Conservation (phyloP, 2,797 vertebrate species). For the Sebastes hopkinsi region DNA sequence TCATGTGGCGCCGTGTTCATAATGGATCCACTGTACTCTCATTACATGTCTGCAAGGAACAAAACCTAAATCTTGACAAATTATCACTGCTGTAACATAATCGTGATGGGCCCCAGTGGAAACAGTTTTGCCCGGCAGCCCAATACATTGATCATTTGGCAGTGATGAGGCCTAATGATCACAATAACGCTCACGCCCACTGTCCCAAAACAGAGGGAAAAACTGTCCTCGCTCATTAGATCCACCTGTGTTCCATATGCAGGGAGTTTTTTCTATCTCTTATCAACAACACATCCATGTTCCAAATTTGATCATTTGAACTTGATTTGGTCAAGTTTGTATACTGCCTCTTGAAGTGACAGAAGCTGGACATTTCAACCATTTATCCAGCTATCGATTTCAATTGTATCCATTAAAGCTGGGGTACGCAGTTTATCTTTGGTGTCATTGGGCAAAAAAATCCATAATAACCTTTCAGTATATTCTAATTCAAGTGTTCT, state of each 20-base stretch:
- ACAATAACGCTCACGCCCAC: conserved; percentile 25
- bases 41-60: conserved; percentile 55
- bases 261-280: not conserved
- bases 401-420: no score
- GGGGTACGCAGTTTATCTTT: no score
- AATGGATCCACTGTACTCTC: conserved; percentile 52
- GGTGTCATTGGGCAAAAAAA: no score
- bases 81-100: conserved; percentile 44
- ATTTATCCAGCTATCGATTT: no score
- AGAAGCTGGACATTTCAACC: no score
- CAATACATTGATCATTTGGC: conserved; percentile 62
- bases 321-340: not conserved
- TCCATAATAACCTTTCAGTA: no score
- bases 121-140: conserved; percentile 41
- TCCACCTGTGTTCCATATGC: conserved; percentile 25
- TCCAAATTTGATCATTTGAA: not conserved
- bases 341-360: not conserved
- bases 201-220: conserved; percentile 34
- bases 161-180: conserved; percentile 53
- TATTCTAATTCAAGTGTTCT: no score
- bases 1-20: conserved; percentile 37
- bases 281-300: not conserved
- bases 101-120: conserved; percentile 30
- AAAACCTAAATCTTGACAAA: conserved; percentile 63
- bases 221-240: conserved; percentile 28